These are phyloP conservation scores for Nanger granti DNA, from an alignment of 2,113 vertebrate species.

Conservation along the genomic window DNA sequence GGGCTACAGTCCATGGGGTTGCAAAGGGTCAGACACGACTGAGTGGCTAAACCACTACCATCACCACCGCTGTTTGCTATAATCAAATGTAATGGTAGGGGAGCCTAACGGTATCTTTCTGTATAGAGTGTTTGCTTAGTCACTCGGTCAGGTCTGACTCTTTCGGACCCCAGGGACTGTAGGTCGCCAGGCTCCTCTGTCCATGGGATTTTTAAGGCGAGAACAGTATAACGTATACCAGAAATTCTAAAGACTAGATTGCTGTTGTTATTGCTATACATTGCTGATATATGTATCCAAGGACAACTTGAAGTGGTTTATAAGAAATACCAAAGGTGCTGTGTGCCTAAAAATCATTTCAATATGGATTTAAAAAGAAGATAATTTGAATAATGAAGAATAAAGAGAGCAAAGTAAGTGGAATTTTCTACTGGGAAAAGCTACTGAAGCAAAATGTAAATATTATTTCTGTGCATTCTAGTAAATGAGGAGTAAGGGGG, in stretches of 20 bases:
- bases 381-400: not conserved
- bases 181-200: not conserved
- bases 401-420: not conserved
- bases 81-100: not conserved
- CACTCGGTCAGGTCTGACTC: not conserved
- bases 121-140: not conserved
- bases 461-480: not conserved
- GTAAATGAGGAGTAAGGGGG: not conserved
- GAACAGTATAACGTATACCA: not conserved
- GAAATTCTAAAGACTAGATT: not conserved
- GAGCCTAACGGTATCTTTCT: not conserved
- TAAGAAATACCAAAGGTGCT: not conserved
- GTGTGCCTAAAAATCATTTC: not conserved
- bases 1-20: not conserved
- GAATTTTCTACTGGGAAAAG: not conserved
- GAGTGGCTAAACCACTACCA: too few relatives aligned
- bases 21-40: too few relatives aligned
- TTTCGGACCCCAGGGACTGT: fast-evolving
- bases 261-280: not conserved
- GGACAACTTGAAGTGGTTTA: not conserved
- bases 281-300: not conserved
- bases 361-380: not conserved
- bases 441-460: not conserved
- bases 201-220: not conserved
- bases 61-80: not conserved